Conservation (phyloP, 2,888 invertebrate genomes). For the Rutpela maculata region DNA sequence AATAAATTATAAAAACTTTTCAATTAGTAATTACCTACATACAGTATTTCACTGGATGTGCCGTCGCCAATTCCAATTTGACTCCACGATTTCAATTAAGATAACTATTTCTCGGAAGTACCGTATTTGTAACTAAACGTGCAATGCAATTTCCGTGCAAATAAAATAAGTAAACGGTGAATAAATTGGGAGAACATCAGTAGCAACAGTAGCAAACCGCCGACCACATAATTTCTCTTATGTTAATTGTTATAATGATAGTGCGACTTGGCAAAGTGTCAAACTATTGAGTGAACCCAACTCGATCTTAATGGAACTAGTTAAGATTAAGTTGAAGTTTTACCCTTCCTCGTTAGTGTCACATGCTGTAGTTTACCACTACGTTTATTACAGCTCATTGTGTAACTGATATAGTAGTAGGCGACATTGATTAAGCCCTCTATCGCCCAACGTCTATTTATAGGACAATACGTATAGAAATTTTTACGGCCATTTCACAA, state of each 20-base stretch:
- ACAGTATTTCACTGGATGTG: not conserved
- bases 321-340: constrained; percentile 17
- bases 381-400: constrained; percentile 4
- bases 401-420: not conserved
- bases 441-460: too few relatives aligned
- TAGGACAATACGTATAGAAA: too few relatives aligned
- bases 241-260: constrained; percentile 12
- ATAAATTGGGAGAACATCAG: constrained; percentile 12
- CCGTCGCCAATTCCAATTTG: constrained; percentile 10
- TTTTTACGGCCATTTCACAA: too few relatives aligned
- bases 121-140: constrained; percentile 23
- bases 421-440: not conserved
- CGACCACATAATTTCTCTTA: constrained; percentile 13
- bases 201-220: constrained; percentile 5
- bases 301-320: constrained; percentile 10
- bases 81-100: constrained; percentile 27
- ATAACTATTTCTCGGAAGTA: constrained; percentile 21
- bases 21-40: not conserved
- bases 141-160: constrained; percentile 24
- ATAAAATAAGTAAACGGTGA: constrained; percentile 19
- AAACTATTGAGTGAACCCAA: constrained; percentile 7
- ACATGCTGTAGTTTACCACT: constrained; percentile 4
- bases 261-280: not conserved
- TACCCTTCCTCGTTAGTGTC: not conserved
- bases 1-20: not conserved